A percentile compares a stretch with the other conserved stretches of the same genome.
phyloP scores from a whole-genome alignment of 2,888 invertebrate species.

The Pyrrhosoma nymphula region DNA sequence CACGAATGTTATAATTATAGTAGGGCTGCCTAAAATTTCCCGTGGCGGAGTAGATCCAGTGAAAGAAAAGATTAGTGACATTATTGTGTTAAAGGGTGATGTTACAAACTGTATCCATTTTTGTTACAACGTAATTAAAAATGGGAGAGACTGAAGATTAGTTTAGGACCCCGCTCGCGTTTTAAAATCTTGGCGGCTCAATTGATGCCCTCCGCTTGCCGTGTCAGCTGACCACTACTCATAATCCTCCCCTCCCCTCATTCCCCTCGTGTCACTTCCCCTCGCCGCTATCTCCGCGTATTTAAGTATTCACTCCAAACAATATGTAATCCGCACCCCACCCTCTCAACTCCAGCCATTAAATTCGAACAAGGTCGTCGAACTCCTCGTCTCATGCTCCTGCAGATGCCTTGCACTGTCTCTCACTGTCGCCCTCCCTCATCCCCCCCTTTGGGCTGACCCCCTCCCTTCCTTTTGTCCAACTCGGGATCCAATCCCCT shows the following conservation, averaged over 20 bases:
- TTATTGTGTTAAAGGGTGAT: too few species aligned
- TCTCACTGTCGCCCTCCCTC: background rate
- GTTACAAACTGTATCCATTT: too few species aligned
- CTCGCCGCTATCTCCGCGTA: background rate
- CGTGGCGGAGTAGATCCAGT: too few species aligned
- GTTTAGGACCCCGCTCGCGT: too few species aligned
- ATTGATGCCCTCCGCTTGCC: background rate
- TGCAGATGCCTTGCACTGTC: background rate
- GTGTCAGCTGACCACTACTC: background rate
- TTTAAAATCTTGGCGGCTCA: too few species aligned
- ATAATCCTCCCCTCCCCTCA: background rate
- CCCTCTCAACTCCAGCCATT: background rate
- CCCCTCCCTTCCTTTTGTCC: too few species aligned
- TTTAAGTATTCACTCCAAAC: constrained; percentile 28
- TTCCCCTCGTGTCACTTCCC: background rate
- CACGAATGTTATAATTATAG: too few species aligned
- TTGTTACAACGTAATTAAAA: too few species aligned
- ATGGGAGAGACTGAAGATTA: too few species aligned
- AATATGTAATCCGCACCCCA: background rate
- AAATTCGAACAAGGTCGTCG: constrained; percentile 62
- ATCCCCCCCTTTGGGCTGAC: background rate
- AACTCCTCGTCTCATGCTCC: background rate
- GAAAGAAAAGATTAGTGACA: too few species aligned
- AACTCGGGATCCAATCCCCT: background rate
- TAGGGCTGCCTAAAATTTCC: too few species aligned